Base-by-base conservation (phyloP, 1,140 invertebrate species). In the Propsilocerus akamusi region DNA sequence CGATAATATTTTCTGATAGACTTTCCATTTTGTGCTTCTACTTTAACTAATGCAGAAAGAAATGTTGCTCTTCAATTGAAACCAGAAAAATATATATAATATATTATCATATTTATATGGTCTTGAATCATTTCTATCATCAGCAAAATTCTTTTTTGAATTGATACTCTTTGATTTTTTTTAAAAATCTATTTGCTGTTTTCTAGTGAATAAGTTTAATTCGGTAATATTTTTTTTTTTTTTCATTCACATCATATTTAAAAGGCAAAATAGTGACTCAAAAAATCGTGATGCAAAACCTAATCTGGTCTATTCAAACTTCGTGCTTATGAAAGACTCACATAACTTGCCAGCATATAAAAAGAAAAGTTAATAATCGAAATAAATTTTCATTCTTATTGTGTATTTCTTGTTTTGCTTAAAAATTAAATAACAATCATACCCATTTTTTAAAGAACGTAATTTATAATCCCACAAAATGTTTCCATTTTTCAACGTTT, bases 41-140 rank as follows among this genome's bases (percentile, higher is more conserved):
- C 34, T 20, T 41, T 41, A 41, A 41, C 34, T 41, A 41, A 41
- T 41, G 34, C 34, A 41, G 22, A 41, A 20, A 41, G 34, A 20
- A 17, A 30, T 30, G 6, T 30, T 8, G n/a, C 6, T 30, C n/a
- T 30, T 30, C 2, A 11, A n/a, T 11, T n/a, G 10, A 6, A 11
- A 30, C 28, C 10, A n/a, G 28, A n/a, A 8, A 20, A 17, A 17
- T 4, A 41, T 41, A 17, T 17, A 41, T 17, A 17, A 41, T 3
- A 2, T 17, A 20, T 41, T 5, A 17, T 41, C 17, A 17, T 8
- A 17, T 10, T 8, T 30, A 17, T 5, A 20, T 41, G 14, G 10
- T 17, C 34, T 20, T 3, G 10, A 30, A 7, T 11, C 10, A 30
- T 3, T 30, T 30, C 2, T 30, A 30, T 3, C 2, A 30, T 11